Conservation (phyloP, 1,140 invertebrate species). For the Homalodisca vitripennis region DNA sequence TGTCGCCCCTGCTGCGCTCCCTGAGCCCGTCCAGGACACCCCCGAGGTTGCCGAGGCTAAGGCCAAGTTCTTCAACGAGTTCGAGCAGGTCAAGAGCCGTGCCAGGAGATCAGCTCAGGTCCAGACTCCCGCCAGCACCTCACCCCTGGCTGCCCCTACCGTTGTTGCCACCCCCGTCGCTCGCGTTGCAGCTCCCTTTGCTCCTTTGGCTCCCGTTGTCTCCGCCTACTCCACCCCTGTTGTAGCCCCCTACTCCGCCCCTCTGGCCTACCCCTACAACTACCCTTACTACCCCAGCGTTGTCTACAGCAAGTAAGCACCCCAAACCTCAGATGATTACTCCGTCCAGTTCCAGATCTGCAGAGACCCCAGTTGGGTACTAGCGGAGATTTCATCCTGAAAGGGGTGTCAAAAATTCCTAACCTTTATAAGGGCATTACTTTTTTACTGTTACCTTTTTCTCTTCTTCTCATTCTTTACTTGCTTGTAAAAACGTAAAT, state of each 20-base stretch:
- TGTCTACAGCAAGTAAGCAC: neutral
- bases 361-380: constrained; percentile 27
- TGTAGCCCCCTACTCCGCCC: neutral
- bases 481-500: constrained; percentile 2
- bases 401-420: neutral
- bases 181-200: constrained; percentile 33
- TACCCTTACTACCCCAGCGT: neutral
- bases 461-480: neutral
- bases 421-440: constrained; percentile 10
- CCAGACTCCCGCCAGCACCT: constrained; percentile 39
- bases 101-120: constrained; percentile 32
- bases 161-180: constrained; percentile 41
- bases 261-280: constrained; percentile 19
- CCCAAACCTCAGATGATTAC: neutral
- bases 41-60: constrained; percentile 37
- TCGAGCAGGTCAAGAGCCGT: constrained; percentile 35
- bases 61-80: constrained; percentile 26
- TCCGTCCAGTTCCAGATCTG: constrained; percentile 25
- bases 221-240: constrained; percentile 11
- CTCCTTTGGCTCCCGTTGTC: constrained; percentile 32
- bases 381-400: constrained; percentile 1
- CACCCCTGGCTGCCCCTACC: constrained; percentile 34
- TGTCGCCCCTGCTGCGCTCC: constrained; percentile 41
- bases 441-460: neutral
- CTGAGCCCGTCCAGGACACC: constrained; percentile 29